Percentiles rank a stretch among this genome's conserved stretches.
Conservation (phyloP, 2,113 vertebrate genomes). For the Podarcis raffonei region DNA sequence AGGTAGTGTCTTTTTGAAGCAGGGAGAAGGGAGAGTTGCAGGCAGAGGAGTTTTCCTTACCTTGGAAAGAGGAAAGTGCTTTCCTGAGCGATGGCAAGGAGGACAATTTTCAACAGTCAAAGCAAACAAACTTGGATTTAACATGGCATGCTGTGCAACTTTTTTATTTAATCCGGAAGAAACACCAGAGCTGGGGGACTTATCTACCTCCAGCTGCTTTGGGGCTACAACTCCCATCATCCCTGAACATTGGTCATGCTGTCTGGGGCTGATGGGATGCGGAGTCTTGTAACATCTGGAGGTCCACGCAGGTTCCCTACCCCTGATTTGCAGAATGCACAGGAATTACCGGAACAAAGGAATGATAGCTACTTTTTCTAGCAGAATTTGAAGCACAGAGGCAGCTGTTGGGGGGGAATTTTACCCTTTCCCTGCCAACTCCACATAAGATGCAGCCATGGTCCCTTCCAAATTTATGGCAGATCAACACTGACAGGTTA, state of each 20-base stretch:
- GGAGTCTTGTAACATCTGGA: no score
- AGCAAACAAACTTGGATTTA: not conserved
- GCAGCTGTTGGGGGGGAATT: not conserved
- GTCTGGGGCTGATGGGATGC: no score
- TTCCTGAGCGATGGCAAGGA: not conserved
- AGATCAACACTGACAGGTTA: not conserved
- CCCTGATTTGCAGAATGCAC: not conserved
- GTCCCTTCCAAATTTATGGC: not conserved
- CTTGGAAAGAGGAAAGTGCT: constrained; percentile 42
- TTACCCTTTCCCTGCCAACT: not conserved
- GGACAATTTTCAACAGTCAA: not conserved
- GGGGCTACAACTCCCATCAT: no score
- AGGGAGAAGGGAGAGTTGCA: not conserved
- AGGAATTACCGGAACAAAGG: not conserved
- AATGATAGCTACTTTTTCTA: not conserved
- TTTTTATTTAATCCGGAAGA: not conserved
- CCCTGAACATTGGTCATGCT: no score
- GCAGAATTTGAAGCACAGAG: not conserved
- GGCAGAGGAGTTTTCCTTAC: constrained; percentile 36
- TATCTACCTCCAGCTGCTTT: no score
- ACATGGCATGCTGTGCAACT: not conserved
- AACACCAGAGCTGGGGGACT: no score
- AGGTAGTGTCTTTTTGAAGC: not conserved
- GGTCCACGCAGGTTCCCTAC: not conserved
- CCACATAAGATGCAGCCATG: not conserved